Percentiles rank a stretch among this genome's conserved stretches.
phyloP scores from a whole-genome alignment of 2,113 vertebrate genomes.

The Peromyscus californicus region DNA sequence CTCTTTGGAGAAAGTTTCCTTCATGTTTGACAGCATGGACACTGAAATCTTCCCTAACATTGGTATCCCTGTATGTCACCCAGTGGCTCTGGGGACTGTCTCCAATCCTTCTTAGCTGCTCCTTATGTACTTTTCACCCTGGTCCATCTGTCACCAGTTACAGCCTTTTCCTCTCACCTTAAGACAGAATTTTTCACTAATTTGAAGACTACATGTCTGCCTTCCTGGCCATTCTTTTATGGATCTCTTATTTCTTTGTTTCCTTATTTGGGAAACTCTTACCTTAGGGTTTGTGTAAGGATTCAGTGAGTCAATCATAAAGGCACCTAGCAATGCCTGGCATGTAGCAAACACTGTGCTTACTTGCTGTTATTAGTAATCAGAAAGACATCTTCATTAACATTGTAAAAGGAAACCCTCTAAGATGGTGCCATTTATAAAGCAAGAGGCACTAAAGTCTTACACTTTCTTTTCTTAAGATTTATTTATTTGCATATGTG shows the following conservation, averaged over 20 bases:
- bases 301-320: neutral
- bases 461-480: neutral
- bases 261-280: slow-evolving; percentile 42
- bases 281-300: neutral
- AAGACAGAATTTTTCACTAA: neutral
- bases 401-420: neutral
- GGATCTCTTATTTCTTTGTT: neutral
- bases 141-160: neutral
- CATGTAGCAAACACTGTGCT: neutral
- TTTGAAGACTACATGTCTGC: neutral
- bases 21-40: neutral
- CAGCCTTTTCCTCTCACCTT: neutral
- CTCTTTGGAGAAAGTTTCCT: neutral
- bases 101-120: neutral
- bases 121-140: neutral
- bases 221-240: neutral
- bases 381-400: neutral
- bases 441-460: neutral
- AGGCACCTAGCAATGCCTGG: neutral
- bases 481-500: neutral
- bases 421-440: neutral
- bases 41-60: neutral
- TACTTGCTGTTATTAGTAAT: neutral
- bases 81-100: neutral
- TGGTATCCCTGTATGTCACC: neutral